Evolutionary conservation across 2,888 invertebrate genomes (phyloP).

Genomic region (Zygothrica quintamaculata): DNA sequence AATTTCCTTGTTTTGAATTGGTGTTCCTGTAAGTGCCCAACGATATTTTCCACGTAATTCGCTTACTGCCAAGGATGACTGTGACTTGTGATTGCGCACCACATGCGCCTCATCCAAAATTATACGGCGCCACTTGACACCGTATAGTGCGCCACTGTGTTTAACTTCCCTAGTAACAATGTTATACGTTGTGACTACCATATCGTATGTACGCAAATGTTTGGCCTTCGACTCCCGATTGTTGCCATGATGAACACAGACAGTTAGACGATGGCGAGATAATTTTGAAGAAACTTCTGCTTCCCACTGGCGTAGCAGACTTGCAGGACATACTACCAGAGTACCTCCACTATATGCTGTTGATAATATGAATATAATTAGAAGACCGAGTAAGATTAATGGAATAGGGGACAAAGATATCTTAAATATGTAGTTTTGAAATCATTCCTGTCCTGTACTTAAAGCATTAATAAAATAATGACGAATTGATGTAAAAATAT

Average conservation of each 20-base stretch:
- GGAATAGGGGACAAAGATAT: no score
- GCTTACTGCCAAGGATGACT: constrained; percentile 90
- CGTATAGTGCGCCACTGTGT: constrained; percentile 87
- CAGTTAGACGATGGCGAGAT: constrained; percentile 86
- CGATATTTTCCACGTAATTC: constrained; percentile 85
- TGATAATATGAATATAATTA: no score
- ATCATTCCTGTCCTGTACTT: no score
- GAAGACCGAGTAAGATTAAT: no score
- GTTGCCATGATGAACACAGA: constrained; percentile 92
- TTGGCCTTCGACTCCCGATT: constrained; percentile 88
- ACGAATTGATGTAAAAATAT: no score
- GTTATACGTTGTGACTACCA: constrained; percentile 96
- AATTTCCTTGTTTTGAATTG: constrained; percentile 96
- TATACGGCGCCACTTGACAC: constrained; percentile 92
- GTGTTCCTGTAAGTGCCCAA: constrained; percentile 97
- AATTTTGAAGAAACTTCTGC: constrained; percentile 90
- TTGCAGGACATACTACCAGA: constrained; percentile 96
- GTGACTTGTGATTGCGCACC: constrained; percentile 94
- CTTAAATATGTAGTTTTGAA: no score
- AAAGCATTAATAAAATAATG: no score
- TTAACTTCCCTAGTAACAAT: constrained; percentile 88
- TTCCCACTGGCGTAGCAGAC: constrained; percentile 95
- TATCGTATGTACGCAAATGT: constrained; percentile 89
- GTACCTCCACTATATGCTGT: constrained; percentile 88
- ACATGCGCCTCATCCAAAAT: constrained; percentile 97